Evolutionary conservation across 2,797 vertebrate genomes (phyloP).

Genomic region (Percopsis omiscomaycus): DNA sequence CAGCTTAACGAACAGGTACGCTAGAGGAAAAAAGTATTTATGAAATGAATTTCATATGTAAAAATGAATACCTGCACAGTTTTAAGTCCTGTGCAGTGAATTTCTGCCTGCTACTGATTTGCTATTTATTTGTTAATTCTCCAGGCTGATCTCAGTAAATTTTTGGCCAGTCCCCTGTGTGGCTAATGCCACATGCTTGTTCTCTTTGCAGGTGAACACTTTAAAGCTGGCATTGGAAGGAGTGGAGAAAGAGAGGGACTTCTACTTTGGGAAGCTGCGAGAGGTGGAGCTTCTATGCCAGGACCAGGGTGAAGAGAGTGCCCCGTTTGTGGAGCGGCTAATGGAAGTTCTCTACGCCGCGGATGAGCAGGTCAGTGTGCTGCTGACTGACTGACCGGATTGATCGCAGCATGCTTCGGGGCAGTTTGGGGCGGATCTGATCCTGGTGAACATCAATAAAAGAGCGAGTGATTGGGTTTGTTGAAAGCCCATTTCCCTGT

Average conservation of each 20-base stretch:
- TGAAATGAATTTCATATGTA: no score
- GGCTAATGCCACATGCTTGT: background rate
- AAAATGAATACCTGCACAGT: background rate
- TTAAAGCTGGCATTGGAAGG: constrained; percentile 96
- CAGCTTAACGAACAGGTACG: constrained; percentile 94
- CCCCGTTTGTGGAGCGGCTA: constrained; percentile 88
- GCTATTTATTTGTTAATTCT: background rate
- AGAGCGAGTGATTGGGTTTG: constrained; percentile 6
- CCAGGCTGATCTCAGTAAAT: background rate
- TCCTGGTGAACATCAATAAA: background rate
- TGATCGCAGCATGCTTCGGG: constrained; percentile 4
- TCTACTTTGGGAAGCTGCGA: constrained; percentile 98
- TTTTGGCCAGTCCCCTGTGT: constrained; percentile 3
- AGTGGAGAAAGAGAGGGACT: constrained; percentile 97
- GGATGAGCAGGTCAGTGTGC: constrained; percentile 88
- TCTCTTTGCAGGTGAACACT: constrained; percentile 84
- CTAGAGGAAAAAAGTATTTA: no score
- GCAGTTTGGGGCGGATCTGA: background rate
- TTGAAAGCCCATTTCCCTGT: background rate
- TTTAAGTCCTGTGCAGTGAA: background rate
- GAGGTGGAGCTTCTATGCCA: constrained; percentile 98
- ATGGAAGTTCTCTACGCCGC: constrained; percentile 97
- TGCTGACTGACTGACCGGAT: background rate
- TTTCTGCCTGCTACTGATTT: background rate
- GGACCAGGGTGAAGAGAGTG: constrained; percentile 90